Base-by-base conservation (phyloP, 2,888 invertebrate species). In the Rotaria magnacalcarata region DNA sequence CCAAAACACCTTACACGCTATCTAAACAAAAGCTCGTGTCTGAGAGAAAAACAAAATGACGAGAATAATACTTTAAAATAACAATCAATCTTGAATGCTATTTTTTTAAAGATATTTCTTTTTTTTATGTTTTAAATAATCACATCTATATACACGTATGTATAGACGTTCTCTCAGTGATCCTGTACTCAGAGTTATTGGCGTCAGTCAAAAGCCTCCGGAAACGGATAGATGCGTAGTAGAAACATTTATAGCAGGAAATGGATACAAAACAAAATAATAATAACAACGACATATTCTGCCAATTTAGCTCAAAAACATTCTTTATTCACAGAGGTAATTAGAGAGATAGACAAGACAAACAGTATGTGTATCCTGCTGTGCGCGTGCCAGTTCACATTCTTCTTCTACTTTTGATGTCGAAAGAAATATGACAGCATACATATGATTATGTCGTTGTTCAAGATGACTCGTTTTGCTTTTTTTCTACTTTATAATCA, bases 11-110 rank as follows among this genome's bases (percentile, higher is more conserved):
- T 67, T 67, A 19, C 34, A 34, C 34, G 19, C 34, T 34, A 19
- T 67, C 67, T 67, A 67, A 67, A 67, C 67, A 67, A 67, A 41
- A 67, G 67, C 67, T 67, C 67, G 67, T 67, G 67, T 67, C 67
- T 67, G 67, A 67, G 67, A 67, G 27, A 67, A 67, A 41, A 67
- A 27, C 14, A 67, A 52, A 60, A 34, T 67, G 67, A 67, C 67
- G 67, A 27, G 67, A 34, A 67, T 67, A 67, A 67, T 67, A 4
- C 34, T 67, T 67, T 67, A 67, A 5, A 67, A 34, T 34, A 67
- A 67, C 67, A 67, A 67, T 67, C 67, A 67, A 27, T 67, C 34
- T 0, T 67, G 67, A 67, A 27, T 67, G 34, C 34, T 34, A 24
- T 11, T 19, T 67, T 34, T 67, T 27, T 34, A 34, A 34, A 67